phyloP scores from a whole-genome alignment of 1,140 invertebrate species.

The Campodea augens region DNA sequence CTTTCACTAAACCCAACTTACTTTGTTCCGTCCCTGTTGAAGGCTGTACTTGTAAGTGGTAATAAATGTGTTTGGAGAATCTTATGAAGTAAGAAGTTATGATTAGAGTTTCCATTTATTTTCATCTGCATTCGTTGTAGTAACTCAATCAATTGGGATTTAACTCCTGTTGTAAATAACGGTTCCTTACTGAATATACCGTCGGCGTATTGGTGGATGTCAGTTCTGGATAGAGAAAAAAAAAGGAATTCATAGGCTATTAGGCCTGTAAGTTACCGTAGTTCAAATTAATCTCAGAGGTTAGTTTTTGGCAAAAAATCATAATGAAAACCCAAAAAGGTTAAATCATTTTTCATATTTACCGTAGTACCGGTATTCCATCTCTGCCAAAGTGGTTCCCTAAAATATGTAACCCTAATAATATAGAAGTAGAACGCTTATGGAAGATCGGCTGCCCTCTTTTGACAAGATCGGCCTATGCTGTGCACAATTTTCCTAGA shows the following conservation, averaged over 20 bases:
- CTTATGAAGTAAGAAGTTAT: constrained; percentile 42
- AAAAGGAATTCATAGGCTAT: neutral
- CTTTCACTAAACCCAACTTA: constrained; percentile 18
- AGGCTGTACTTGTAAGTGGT: constrained; percentile 55
- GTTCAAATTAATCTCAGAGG: neutral
- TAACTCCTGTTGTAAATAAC: constrained; percentile 31
- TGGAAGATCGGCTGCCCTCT: no score
- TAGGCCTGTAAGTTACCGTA: neutral
- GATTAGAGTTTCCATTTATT: constrained; percentile 29
- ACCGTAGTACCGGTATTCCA: no score
- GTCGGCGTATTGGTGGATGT: constrained; percentile 30
- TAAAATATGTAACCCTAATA: no score
- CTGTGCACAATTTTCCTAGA: no score
- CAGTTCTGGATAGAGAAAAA: constrained; percentile 26
- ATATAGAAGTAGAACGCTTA: no score
- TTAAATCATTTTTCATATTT: no score
- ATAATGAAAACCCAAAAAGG: neutral
- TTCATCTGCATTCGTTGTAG: constrained; percentile 30
- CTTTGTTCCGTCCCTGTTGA: constrained; percentile 44
- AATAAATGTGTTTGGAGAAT: constrained; percentile 52
- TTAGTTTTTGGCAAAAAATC: neutral
- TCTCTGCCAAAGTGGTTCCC: no score
- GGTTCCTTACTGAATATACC: constrained; percentile 28
- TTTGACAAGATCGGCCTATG: no score
- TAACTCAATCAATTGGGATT: constrained; percentile 32